Conservation (phyloP, 2,888 invertebrate genomes). For the Aproaerema taeniolella region DNA sequence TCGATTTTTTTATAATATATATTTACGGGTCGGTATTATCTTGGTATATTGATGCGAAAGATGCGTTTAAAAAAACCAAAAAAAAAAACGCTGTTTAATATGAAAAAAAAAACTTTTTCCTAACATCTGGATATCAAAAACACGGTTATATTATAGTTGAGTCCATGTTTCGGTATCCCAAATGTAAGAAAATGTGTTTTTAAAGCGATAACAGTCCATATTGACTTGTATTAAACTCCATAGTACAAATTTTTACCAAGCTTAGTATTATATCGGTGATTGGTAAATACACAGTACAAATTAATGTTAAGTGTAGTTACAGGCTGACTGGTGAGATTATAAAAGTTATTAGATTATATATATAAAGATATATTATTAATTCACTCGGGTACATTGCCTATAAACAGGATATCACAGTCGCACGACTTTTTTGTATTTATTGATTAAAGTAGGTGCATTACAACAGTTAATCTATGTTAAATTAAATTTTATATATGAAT, state of each 20-base stretch:
- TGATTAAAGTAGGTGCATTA: no score
- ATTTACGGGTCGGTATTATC: no score
- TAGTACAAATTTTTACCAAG: conserved; percentile 64
- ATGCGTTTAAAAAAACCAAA: not conserved
- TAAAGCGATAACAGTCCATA: conserved; percentile 1
- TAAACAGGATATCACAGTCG: conserved; percentile 58
- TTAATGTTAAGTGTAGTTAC: conserved; percentile 64
- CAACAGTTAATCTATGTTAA: no score
- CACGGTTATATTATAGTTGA: conserved; percentile 11
- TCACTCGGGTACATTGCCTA: conserved; percentile 64
- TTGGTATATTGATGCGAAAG: no score
- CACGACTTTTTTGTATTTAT: conserved; percentile 35
- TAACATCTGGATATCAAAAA: no score
- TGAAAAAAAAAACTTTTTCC: no score
- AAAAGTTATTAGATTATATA: no score
- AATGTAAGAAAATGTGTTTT: not conserved
- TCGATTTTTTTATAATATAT: no score
- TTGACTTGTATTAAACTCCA: conserved; percentile 20
- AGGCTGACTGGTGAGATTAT: no score
- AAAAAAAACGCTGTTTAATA: not conserved
- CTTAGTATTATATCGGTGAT: conserved; percentile 49
- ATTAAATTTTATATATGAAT: no score
- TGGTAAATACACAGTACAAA: conserved; percentile 69
- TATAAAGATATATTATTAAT: conserved; percentile 6
- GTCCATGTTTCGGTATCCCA: conserved; percentile 12